These are phyloP conservation scores for Drosophila multiciliata DNA, from an alignment of 2,888 invertebrate species.

Conservation along the genomic window DNA sequence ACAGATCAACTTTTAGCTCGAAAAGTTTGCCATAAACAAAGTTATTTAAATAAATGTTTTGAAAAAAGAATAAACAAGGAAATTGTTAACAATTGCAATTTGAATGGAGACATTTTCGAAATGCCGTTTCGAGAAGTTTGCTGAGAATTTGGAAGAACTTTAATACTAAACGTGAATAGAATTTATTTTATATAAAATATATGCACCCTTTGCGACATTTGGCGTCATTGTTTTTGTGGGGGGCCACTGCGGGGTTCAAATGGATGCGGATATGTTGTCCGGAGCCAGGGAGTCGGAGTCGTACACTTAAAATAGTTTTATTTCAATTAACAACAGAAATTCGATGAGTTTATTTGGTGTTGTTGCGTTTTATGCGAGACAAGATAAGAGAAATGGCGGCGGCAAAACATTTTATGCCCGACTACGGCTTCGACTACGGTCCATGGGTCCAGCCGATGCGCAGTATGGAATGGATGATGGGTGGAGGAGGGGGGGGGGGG, in stretches of 20 bases:
- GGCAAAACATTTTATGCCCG: conserved; percentile 67
- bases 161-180: conserved; percentile 10
- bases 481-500: background rate
- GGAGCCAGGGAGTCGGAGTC: conserved; percentile 4
- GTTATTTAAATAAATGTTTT: background rate
- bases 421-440: conserved; percentile 17
- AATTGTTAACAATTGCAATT: background rate
- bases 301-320: conserved; percentile 74
- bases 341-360: conserved; percentile 80
- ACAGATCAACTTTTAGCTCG: background rate
- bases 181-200: conserved; percentile 42
- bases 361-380: conserved; percentile 75
- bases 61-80: background rate
- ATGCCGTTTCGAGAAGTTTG: too few relatives aligned
- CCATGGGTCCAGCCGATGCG: conserved; percentile 45
- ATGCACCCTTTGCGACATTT: conserved; percentile 31
- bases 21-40: background rate
- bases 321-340: conserved; percentile 80
- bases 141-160: conserved; percentile 8
- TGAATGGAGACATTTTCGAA: background rate
- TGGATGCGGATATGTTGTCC: background rate
- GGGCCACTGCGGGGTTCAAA: conserved; percentile 14
- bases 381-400: conserved; percentile 76
- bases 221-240: conserved; percentile 9
- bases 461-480: background rate